Evolutionary conservation across 2,113 vertebrate species (phyloP).

Genomic region (Plectropomus leopardus): DNA sequence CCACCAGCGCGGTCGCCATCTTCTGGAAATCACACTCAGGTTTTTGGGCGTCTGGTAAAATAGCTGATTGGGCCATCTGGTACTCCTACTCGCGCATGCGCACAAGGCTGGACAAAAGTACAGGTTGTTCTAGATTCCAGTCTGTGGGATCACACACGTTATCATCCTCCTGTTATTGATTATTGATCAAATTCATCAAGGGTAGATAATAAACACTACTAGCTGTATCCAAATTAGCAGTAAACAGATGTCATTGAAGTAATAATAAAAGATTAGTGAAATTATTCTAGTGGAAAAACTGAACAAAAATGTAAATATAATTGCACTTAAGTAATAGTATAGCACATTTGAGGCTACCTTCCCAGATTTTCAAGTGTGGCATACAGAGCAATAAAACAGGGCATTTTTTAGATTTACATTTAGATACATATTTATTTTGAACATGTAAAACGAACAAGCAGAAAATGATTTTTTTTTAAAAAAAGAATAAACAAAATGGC

Average conservation of each 20-base stretch:
- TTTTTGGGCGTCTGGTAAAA: conserved; percentile 78
- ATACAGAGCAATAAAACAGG: not conserved
- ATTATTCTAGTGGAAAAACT: not conserved
- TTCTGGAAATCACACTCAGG: conserved; percentile 85
- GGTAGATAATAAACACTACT: not conserved
- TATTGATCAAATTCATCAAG: not conserved
- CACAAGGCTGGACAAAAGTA: not conserved
- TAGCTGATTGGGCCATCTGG: conserved; percentile 84
- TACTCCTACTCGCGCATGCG: conserved; percentile 53
- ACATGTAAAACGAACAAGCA: too few species aligned
- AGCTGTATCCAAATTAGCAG: rapidly evolving
- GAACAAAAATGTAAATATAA: too few species aligned
- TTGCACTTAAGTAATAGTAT: not conserved
- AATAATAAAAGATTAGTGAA: too few species aligned
- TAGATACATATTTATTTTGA: too few species aligned
- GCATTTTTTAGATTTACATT: too few species aligned
- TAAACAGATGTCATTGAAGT: not conserved
- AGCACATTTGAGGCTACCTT: too few species aligned
- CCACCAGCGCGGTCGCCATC: conserved; percentile 96
- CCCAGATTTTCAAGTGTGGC: too few species aligned
- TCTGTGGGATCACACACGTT: not conserved
- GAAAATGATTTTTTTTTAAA: too few species aligned
- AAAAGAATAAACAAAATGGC: too few species aligned
- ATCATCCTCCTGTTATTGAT: not conserved
- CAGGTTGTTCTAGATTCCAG: not conserved